Percentiles rank a stretch among this genome's conserved stretches.
Conservation (phyloP, 2,888 invertebrate species). For the Eubasilissa splendida region DNA sequence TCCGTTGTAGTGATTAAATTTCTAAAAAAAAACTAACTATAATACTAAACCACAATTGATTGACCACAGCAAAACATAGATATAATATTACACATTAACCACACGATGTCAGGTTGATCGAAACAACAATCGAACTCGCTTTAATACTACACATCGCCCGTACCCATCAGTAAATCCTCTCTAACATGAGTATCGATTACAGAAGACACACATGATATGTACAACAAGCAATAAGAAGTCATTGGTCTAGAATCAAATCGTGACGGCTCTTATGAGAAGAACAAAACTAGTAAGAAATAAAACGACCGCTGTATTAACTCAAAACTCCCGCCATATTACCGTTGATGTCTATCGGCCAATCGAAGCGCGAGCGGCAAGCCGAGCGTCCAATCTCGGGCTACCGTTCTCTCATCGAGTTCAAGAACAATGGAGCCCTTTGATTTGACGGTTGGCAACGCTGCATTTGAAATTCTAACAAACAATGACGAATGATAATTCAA, state of each 20-base stretch:
- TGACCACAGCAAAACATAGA: slow-evolving; percentile 20
- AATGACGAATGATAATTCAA: slow-evolving; percentile 6
- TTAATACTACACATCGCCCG: slow-evolving; percentile 11
- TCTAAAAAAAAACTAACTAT: not conserved
- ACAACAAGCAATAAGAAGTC: not conserved
- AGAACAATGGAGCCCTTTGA: slow-evolving; percentile 26
- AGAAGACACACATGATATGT: not conserved
- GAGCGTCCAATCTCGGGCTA: slow-evolving; percentile 32
- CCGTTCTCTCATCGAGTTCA: slow-evolving; percentile 17
- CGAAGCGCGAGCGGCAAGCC: slow-evolving; percentile 30
- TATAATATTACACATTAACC: slow-evolving; percentile 17
- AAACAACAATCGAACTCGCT: slow-evolving; percentile 14
- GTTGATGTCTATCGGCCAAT: slow-evolving; percentile 31
- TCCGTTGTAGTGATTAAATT: no score
- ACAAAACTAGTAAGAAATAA: not conserved
- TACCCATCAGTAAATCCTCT: not conserved
- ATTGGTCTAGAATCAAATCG: slow-evolving; percentile 7
- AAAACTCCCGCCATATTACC: slow-evolving; percentile 25
- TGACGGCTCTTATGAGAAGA: slow-evolving; percentile 6
- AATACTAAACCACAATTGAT: not conserved
- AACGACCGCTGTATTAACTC: not conserved
- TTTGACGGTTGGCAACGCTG: slow-evolving; percentile 24
- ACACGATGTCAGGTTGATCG: slow-evolving; percentile 16
- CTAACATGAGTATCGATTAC: slow-evolving; percentile 1
- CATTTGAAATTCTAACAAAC: slow-evolving; percentile 3